Base-by-base conservation (phyloP, 2,888 invertebrate genomes). In the Tenthredo amoena region DNA sequence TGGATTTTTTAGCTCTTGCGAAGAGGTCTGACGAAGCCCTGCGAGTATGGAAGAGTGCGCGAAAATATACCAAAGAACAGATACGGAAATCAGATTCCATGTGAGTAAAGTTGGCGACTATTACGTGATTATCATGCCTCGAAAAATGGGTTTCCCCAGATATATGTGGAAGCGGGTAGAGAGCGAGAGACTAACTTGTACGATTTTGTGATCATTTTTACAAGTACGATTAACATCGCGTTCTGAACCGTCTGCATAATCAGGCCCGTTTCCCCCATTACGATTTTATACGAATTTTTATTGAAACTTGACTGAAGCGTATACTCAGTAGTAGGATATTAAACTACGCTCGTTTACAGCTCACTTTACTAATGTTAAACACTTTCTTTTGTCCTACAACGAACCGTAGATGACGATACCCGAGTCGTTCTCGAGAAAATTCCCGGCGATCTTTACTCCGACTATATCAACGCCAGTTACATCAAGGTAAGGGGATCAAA, bases 401-500 rank as follows among this genome's bases (percentile, higher is more conserved):
- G 43, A 74, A 2, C 43, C 6, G 6, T 26, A 79, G 79, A 79
- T 79, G 79, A 79, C 15, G 37, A 79, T 6, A 58, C 58, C 21
- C 34, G 79, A 79, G 79, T 79, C 12, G 21, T 79, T 31, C 79
- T 79, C 4, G 15, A 58, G 5, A 58, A 79, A 79, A 55, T 79
- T 12, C 21, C 55, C 21, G 87, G 95, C 95, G 18, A 95, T 95
- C 89, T 95, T 95, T 0, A 95, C 94, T 91, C 79, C 5, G 79
- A 79, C 62, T 79, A 79, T 12, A 79, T 79, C 5, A 79, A 79
- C n/a, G 79, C 79, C n/a, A 79, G 79, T 58, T 95, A 93, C 87
- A 94, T 95, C 76, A 93, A 94, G 86, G 94, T 94, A 43, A 43
- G 92, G 91, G 65, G 12, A 65, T 55, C 50, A 15, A 3, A 15